A percentile compares a stretch with the other conserved stretches of the same genome.
Evolutionary conservation across 1,140 invertebrate genomes (phyloP).

Genomic region (Macrosteles quadrilineatus): DNA sequence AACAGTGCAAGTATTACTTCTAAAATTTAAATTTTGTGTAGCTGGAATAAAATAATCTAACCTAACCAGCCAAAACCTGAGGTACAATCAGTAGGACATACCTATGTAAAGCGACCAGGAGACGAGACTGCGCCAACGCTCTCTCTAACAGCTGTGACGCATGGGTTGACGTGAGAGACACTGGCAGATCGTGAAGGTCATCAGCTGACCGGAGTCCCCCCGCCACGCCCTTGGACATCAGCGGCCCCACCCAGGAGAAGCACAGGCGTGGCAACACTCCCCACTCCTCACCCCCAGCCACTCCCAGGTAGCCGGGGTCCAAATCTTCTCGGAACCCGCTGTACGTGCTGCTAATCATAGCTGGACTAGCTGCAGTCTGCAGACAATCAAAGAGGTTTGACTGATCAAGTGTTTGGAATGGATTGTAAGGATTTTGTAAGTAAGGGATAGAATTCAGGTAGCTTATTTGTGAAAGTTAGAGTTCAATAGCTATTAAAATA

Average conservation of each 20-base stretch:
- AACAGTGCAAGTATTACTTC: too few species aligned
- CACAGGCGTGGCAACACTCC: conserved; percentile 71
- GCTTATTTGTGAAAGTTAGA: too few species aligned
- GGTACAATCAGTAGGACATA: neutral
- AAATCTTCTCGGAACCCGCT: conserved; percentile 63
- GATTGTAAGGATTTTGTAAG: too few species aligned
- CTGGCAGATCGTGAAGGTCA: conserved; percentile 86
- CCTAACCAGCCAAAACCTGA: too few species aligned
- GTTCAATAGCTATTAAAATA: too few species aligned
- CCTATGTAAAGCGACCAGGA: conserved; percentile 73
- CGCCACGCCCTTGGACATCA: conserved; percentile 79
- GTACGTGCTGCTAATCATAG: conserved; percentile 53
- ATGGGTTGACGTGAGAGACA: conserved; percentile 61
- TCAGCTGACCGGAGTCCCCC: conserved; percentile 71
- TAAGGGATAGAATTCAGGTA: too few species aligned
- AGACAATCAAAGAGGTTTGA: too few species aligned
- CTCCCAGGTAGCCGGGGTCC: conserved; percentile 69
- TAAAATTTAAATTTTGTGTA: too few species aligned
- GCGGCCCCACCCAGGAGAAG: conserved; percentile 85
- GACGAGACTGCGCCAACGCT: conserved; percentile 54
- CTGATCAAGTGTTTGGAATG: too few species aligned
- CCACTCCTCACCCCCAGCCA: conserved; percentile 80
- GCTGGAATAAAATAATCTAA: too few species aligned
- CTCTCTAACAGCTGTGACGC: conserved; percentile 61
- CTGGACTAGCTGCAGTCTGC: conserved; percentile 51